Conservation (phyloP, 2,797 vertebrate genomes). For the Syngnathus rostellatus region DNA sequence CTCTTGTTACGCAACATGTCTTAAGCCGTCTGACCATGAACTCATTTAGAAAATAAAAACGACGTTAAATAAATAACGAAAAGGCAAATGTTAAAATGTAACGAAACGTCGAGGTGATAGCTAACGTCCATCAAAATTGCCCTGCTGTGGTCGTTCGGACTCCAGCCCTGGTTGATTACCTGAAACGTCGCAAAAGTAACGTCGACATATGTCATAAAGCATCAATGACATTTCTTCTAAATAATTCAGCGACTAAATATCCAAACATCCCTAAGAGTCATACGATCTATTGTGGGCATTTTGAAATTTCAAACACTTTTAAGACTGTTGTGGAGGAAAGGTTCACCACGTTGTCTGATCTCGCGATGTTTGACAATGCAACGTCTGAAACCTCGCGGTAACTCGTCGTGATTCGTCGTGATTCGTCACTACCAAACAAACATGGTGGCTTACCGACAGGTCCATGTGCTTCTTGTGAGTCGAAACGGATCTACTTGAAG, state of each 20-base stretch:
- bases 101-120: too few relatives aligned
- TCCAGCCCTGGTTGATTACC: too few relatives aligned
- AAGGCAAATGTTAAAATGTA: too few relatives aligned
- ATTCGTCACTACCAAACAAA: constrained; percentile 21
- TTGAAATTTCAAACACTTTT: not conserved
- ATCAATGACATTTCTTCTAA: not conserved
- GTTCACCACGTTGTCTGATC: not conserved
- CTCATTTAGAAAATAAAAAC: not conserved
- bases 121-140: too few relatives aligned
- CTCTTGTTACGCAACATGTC: constrained; percentile 49
- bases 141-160: too few relatives aligned
- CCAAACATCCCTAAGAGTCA: not conserved
- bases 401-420: rapidly evolving
- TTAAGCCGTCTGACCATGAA: constrained; percentile 46
- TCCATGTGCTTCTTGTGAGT: constrained; percentile 38
- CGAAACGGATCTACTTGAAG: not conserved
- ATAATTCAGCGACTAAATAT: not conserved
- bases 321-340: not conserved
- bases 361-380: not conserved
- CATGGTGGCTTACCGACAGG: constrained; percentile 30
- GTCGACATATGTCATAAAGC: not conserved
- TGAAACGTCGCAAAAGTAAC: not conserved
- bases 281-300: not conserved
- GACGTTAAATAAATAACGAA: too few relatives aligned
- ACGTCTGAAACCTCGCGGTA: constrained; percentile 22